Evolutionary conservation across 2,888 invertebrate genomes (phyloP), one percentile per base, ranked within the genome.

Genomic region (Hyposoter didymator): DNA sequence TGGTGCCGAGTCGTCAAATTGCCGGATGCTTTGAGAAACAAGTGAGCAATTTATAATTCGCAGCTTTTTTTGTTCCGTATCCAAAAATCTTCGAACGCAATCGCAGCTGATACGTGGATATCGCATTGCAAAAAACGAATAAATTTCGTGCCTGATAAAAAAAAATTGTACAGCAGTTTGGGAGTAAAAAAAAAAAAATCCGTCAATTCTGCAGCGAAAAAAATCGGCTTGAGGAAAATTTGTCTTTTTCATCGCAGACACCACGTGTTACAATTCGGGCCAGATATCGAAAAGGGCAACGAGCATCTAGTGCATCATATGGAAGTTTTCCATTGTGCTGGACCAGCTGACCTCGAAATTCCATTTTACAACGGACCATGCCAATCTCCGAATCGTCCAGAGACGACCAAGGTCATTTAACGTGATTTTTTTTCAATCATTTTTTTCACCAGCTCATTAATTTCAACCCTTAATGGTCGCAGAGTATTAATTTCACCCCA

Each of bases 321-420:
- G 98, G 99, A 99, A 95, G 96, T 99, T 0, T 99, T 99, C 91
- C 98, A 99, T 93, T 99, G 99, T 92, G 97, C 97, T 89, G 96
- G 97, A 0, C 95, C 96, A 2, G 93, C 95, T 0, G 94, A 95
- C 22, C 94, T 95, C 4, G 95, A 96, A 10, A 96, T 99, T 59
- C 97, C 98, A 0, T 92, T 96, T 35, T 99, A 98, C 94, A 96
- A 96, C 81, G 99, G 99, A 0, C 97, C 97, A 64, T 99, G 99
- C 92, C 96, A 97, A 89, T 95, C 96, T 70, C 92, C 96, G 49
- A 94, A 96, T 22, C 95, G 97, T 87, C 99, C 99, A 0, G 94
- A 95, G 78, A 95, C 96, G 86, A 97, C 98, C 0, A 96, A 97
- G 93, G 96, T 96, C 14, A 74, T 59, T 59, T 19, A 59, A 69